Percentiles rank a stretch among this genome's conserved stretches.
Evolutionary conservation across 2,888 invertebrate genomes (phyloP).

Genomic region (Papilio demoleus): DNA sequence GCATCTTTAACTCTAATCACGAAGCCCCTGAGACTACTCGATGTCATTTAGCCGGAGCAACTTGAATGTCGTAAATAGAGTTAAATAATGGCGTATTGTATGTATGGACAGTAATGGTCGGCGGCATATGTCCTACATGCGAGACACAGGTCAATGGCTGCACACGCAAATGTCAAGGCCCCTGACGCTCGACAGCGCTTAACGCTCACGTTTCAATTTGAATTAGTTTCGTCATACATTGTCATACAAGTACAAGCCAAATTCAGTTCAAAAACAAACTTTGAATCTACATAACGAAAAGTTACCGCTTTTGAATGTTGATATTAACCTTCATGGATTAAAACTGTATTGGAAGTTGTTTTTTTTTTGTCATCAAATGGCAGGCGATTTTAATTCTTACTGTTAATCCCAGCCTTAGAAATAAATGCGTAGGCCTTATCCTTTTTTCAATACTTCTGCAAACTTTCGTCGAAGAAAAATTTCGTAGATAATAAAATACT

Average conservation of each 20-base stretch:
- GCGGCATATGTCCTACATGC: constrained; percentile 61
- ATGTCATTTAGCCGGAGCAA: constrained; percentile 69
- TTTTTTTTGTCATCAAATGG: no score
- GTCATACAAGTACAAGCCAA: neutral
- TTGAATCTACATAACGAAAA: no score
- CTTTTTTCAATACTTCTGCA: no score
- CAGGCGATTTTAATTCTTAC: no score
- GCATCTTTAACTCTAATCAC: constrained; percentile 60
- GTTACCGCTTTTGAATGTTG: no score
- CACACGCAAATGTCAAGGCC: constrained; percentile 73
- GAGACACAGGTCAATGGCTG: constrained; percentile 68
- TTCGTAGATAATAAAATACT: no score
- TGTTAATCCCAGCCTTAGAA: no score
- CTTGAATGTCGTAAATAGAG: constrained; percentile 67
- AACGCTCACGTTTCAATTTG: constrained; percentile 43
- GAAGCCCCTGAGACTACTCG: constrained; percentile 60
- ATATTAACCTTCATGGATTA: no score
- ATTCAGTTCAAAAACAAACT: no score
- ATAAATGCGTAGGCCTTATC: no score
- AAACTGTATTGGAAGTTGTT: no score
- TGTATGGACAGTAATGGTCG: constrained; percentile 65
- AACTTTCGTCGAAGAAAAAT: no score
- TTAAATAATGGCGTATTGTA: constrained; percentile 73
- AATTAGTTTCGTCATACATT: constrained; percentile 24
- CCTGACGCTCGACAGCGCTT: constrained; percentile 50